phyloP scores from a whole-genome alignment of 2,797 vertebrate genomes.

The Glyptemys insculpta region DNA sequence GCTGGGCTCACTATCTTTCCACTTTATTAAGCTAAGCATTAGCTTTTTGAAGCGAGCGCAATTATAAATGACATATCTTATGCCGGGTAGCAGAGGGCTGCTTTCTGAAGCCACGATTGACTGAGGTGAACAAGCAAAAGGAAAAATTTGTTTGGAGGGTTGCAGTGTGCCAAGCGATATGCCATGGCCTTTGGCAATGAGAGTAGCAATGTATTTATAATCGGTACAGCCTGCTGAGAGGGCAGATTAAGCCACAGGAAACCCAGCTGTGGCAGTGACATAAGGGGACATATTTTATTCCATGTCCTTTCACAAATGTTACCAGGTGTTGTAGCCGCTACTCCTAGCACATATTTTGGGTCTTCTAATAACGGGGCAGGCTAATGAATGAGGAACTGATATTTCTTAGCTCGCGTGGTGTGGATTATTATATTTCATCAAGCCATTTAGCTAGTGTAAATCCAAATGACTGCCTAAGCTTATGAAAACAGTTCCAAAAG shows the following conservation, averaged over 20 bases:
- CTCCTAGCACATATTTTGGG: not conserved
- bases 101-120: constrained; percentile 58
- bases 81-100: constrained; percentile 62
- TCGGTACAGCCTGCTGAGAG: constrained; percentile 69
- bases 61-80: constrained; percentile 69
- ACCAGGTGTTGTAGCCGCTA: constrained; percentile 50
- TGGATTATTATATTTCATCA: constrained; percentile 69
- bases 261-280: constrained; percentile 66
- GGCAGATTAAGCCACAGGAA: constrained; percentile 66
- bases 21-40: constrained; percentile 76
- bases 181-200: constrained; percentile 66
- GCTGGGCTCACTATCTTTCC: constrained; percentile 47
- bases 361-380: not conserved
- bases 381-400: constrained; percentile 66
- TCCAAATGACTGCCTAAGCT: constrained; percentile 52
- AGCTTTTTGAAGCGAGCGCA: constrained; percentile 69
- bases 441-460: constrained; percentile 69
- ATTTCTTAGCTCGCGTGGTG: not conserved
- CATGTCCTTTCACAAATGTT: constrained; percentile 67
- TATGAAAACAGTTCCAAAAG: constrained; percentile 66
- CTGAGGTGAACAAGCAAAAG: constrained; percentile 70
- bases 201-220: constrained; percentile 69
- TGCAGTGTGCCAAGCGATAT: constrained; percentile 56
- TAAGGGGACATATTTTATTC: constrained; percentile 58
- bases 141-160: constrained; percentile 60